A percentile compares a stretch with the other conserved stretches of the same genome.
These are phyloP conservation scores for Meloe dianella DNA, from an alignment of 2,888 invertebrate species.

Conservation along the genomic window DNA sequence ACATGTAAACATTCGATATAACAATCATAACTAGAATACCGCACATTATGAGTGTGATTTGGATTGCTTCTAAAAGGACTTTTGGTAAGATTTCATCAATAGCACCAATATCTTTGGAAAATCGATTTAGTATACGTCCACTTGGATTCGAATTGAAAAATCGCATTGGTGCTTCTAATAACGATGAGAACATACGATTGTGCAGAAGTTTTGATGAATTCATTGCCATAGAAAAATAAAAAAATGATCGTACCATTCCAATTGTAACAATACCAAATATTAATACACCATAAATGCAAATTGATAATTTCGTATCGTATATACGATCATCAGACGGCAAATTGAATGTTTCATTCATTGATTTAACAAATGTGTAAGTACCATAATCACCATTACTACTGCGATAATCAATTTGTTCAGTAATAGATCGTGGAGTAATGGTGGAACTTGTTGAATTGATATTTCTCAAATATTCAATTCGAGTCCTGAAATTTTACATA, in stretches of 20 bases:
- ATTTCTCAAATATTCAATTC: conserved; percentile 7
- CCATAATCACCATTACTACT: not conserved
- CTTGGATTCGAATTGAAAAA: conserved; percentile 72
- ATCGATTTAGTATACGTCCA: conserved; percentile 67
- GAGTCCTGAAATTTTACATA: conserved; percentile 11
- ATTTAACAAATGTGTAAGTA: conserved; percentile 5
- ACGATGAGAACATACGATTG: conserved; percentile 56
- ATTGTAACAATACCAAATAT: conserved; percentile 40
- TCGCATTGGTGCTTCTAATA: conserved; percentile 65
- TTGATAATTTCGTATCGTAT: conserved; percentile 9
- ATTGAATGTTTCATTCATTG: not conserved
- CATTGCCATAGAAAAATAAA: conserved; percentile 76
- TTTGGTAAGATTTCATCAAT: conserved; percentile 60
- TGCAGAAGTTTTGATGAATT: conserved; percentile 66
- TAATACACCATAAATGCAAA: conserved; percentile 21
- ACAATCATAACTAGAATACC: conserved; percentile 73
- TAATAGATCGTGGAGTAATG: not conserved
- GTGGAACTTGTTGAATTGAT: not conserved
- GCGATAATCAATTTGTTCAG: conserved; percentile 7
- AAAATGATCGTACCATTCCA: conserved; percentile 67
- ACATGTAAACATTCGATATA: conserved; percentile 69
- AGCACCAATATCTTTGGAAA: conserved; percentile 69
- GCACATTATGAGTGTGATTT: conserved; percentile 68
- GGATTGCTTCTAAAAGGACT: conserved; percentile 29
- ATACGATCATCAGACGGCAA: not conserved